Base-by-base conservation (phyloP, 2,797 vertebrate genomes). In the Sylvia borin region DNA sequence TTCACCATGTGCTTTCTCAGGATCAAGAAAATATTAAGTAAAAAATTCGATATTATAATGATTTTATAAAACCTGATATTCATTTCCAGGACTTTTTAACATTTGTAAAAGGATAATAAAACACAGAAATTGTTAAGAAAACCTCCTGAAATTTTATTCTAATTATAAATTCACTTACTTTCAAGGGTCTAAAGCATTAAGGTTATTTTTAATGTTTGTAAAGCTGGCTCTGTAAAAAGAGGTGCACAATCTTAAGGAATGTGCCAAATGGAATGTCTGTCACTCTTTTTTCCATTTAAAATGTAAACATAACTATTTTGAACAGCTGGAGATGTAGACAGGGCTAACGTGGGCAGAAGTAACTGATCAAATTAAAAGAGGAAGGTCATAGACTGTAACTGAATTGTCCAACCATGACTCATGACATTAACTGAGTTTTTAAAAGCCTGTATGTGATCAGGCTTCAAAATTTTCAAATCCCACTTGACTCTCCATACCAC, bases 391-490 rank as follows among this genome's bases (percentile, higher is more conserved):
- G 60, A 80, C 75, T 92, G 48, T 97, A 97, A 98, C 78, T 95
- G 95, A 95, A 96, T 96, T 94, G 88, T 92, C 93, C 88, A 86
- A 50, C 76, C 68, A 79, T 91, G 95, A 98, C 93, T 98, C 93
- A 92, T 89, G 88, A 92, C 74, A 88, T 92, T 97, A 97, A 98
- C 78, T 91, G 97, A 96, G 92, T 90, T 96, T 96, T 96, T 97
- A 97, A 97, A 97, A 93, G 90, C 62, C 86, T 74, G 72, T 82
- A 38, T 95, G 86, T 87, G 90, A 94, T 85, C 92, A 85, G 73
- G 66, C 88, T 96, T 88, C 53, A 71, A 72, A 94, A 92, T 87
- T 96, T 77, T 95, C 94, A 93, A 92, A 94, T 93, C 77, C 68
- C 78, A 73, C 77, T 91, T 96, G 94, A 97, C 81, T 96, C 88